Conservation (phyloP, 2,797 vertebrate species). For the Aselliscus stoliczkanus region DNA sequence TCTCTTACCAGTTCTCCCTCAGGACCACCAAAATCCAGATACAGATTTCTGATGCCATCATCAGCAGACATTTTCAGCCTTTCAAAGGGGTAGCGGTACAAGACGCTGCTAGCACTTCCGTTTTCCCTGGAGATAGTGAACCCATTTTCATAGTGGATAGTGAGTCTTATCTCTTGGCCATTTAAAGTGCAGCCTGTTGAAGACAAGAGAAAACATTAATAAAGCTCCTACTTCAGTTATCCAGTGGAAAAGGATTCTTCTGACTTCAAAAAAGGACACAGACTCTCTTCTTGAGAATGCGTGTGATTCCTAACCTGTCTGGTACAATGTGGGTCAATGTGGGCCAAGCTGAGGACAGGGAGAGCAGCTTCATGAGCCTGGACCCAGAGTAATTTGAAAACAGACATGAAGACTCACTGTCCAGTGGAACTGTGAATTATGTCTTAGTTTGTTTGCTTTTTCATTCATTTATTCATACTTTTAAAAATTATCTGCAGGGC, state of each 20-base stretch:
- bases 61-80: slow-evolving; percentile 94
- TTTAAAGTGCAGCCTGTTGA: slow-evolving; percentile 89
- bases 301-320: not conserved
- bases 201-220: not conserved
- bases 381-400: not conserved
- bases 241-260: not conserved
- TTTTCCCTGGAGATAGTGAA: slow-evolving; percentile 89
- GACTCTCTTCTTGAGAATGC: not conserved
- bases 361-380: not conserved
- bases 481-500: not conserved
- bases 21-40: slow-evolving; percentile 94
- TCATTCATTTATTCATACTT: not conserved
- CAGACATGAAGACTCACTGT: not conserved
- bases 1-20: slow-evolving; percentile 94
- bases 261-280: not conserved
- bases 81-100: slow-evolving; percentile 94
- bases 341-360: not conserved
- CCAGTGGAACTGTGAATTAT: not conserved
- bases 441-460: not conserved
- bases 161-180: slow-evolving; percentile 89
- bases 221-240: not conserved
- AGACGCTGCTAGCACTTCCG: slow-evolving; percentile 78
- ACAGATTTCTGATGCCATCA: slow-evolving; percentile 92
- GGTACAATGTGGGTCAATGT: not conserved
- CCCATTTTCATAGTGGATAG: slow-evolving; percentile 93